Percentiles rank a stretch among this genome's conserved stretches.
These are phyloP conservation scores for Teleopsis dalmanni DNA, from an alignment of 1,140 invertebrate species.

Conservation along the genomic window DNA sequence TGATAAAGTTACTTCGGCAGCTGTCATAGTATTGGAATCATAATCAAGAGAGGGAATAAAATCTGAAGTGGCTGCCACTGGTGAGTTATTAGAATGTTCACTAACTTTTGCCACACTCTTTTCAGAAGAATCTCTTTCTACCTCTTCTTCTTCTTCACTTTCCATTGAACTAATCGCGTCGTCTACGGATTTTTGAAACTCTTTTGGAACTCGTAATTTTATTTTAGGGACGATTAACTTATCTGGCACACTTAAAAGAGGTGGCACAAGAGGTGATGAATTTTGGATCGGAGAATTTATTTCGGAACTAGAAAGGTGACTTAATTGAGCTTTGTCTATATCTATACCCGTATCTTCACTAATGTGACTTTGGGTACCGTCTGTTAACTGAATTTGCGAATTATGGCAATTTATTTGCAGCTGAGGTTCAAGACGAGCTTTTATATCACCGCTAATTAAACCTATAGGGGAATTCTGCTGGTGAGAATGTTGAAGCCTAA, in stretches of 20 bases:
- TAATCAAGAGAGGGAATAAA: background rate
- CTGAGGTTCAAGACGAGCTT: too few species aligned
- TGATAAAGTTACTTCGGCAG: conserved; percentile 5
- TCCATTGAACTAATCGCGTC: conserved; percentile 37
- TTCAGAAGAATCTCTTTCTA: background rate
- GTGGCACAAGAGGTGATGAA: background rate
- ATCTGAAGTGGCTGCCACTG: background rate
- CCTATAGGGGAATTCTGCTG: too few species aligned
- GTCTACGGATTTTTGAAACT: conserved; percentile 40
- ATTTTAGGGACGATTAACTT: conserved; percentile 48
- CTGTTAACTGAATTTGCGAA: too few species aligned
- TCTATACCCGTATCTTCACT: too few species aligned
- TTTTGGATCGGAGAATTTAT: too few species aligned
- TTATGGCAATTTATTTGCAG: too few species aligned
- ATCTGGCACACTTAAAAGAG: too few species aligned
- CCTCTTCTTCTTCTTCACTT: conserved; percentile 15
- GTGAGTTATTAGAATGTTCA: background rate
- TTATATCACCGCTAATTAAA: too few species aligned
- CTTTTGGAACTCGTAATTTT: conserved; percentile 47
- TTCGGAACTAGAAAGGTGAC: too few species aligned
- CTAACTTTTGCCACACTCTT: conserved; percentile 10
- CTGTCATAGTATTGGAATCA: conserved; percentile 1
- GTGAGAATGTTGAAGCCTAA: too few species aligned
- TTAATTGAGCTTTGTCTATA: too few species aligned
- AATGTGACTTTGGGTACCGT: too few species aligned